These are phyloP conservation scores for Empidonax alnorum DNA, from an alignment of 2,113 vertebrate species.

Conservation along the genomic window DNA sequence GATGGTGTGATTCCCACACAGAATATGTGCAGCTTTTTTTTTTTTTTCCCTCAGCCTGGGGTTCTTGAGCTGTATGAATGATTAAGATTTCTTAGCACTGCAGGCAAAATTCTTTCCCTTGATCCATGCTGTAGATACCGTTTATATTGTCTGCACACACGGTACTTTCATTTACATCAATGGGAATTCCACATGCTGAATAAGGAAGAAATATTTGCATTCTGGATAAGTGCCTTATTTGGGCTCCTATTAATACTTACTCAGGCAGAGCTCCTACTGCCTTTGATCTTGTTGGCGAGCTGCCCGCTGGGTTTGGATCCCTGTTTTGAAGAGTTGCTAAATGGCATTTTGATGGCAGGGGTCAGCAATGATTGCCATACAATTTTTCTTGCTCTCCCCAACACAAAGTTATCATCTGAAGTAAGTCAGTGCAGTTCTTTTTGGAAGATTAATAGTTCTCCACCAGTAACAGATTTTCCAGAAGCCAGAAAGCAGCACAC, in stretches of 20 bases:
- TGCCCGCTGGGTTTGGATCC: not conserved
- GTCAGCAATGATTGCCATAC: not conserved
- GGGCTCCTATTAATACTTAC: conserved; percentile 18
- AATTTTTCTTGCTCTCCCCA: not conserved
- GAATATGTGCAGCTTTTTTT: not conserved
- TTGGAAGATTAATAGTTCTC: conserved; percentile 58
- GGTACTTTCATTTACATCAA: conserved; percentile 50
- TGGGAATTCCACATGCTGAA: conserved; percentile 56
- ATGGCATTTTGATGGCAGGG: conserved; percentile 2
- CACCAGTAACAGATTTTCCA: conserved; percentile 36
- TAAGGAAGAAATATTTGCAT: conserved; percentile 58
- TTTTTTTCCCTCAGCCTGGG: not conserved
- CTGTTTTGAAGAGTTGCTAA: not conserved
- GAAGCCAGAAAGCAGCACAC: conserved; percentile 21
- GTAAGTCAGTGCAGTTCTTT: not conserved
- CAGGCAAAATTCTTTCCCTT: conserved; percentile 41
- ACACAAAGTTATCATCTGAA: conserved; percentile 4
- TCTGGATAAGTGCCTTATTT: conserved; percentile 43
- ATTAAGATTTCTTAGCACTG: conserved; percentile 12
- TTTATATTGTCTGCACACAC: conserved; percentile 24
- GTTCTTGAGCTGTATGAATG: conserved; percentile 1
- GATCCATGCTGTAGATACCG: conserved; percentile 18
- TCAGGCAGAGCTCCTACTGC: not conserved
- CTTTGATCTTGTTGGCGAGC: conserved; percentile 15
- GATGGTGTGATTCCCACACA: not conserved